Conservation (phyloP, 2,113 vertebrate species). For the Aptenodytes patagonicus region DNA sequence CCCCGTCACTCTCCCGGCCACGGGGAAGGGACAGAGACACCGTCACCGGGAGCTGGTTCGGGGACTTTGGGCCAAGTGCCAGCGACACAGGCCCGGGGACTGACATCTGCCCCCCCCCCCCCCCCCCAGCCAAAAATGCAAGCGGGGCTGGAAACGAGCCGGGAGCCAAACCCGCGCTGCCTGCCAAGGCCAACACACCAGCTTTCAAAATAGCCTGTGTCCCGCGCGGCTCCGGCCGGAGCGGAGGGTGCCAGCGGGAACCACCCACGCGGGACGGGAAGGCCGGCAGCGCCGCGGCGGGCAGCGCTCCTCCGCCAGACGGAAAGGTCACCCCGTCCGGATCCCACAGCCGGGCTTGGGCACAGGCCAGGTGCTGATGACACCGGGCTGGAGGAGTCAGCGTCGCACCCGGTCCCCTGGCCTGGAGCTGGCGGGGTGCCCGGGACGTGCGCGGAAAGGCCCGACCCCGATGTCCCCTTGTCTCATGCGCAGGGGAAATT, state of each 20-base stretch:
- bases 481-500: rapidly evolving
- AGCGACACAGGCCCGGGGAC: rapidly evolving
- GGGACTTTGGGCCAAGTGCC: neutral
- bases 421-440: neutral
- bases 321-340: neutral
- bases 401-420: neutral
- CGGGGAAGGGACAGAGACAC: neutral
- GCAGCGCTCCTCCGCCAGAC: neutral
- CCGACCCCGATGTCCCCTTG: rapidly evolving
- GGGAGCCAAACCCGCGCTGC: neutral
- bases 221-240: neutral
- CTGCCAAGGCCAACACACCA: constrained; percentile 43
- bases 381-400: neutral
- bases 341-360: neutral
- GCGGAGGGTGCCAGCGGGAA: neutral
- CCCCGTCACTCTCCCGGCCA: rapidly evolving
- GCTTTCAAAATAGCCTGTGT: neutral
- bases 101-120: too few species aligned
- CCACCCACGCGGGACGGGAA: constrained; percentile 27
- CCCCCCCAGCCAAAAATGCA: neutral
- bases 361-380: neutral
- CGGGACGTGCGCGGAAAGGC: rapidly evolving
- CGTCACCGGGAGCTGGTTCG: rapidly evolving
- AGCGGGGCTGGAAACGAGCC: neutral
- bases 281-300: neutral